phyloP scores from a whole-genome alignment of 2,113 vertebrate species.

The Heliornis fulica region DNA sequence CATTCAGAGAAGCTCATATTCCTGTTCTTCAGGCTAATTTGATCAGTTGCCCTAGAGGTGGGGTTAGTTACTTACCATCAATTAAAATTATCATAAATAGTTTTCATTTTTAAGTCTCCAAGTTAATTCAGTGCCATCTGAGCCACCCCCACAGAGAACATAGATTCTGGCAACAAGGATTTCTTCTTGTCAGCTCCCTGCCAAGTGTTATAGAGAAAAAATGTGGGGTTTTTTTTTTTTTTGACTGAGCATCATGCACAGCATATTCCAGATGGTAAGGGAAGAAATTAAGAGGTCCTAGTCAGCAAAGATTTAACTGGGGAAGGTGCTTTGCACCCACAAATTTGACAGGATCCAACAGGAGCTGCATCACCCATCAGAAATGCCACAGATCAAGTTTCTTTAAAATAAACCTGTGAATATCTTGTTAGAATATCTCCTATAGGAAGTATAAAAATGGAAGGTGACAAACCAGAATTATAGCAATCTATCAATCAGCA shows the following conservation, averaged over 20 bases:
- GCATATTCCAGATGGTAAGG: constrained; percentile 53
- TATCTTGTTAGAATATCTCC: neutral
- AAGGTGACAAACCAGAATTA: neutral
- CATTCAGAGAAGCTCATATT: neutral
- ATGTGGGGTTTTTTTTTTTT: too few species aligned
- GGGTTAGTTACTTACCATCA: constrained; percentile 5
- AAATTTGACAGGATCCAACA: constrained; percentile 17
- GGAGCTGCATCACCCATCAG: neutral
- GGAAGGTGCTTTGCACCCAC: constrained; percentile 7
- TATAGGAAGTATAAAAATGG: neutral
- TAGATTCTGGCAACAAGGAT: constrained; percentile 53
- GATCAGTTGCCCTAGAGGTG: constrained; percentile 30
- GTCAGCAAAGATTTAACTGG: neutral
- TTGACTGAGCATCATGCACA: constrained; percentile 27
- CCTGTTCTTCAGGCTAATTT: neutral
- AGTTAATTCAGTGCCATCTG: constrained; percentile 69
- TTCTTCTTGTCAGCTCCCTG: constrained; percentile 53
- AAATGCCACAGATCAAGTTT: neutral
- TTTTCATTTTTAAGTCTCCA: neutral
- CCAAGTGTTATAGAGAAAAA: constrained; percentile 54
- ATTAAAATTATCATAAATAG: constrained; percentile 40
- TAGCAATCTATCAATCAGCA: neutral
- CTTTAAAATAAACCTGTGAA: neutral
- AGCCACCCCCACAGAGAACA: constrained; percentile 63
- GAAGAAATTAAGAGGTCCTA: constrained; percentile 7